A percentile compares a stretch with the other conserved stretches of the same genome.
These are phyloP conservation scores for Oreohelix idahoensis DNA, from an alignment of 1,140 invertebrate genomes.

Conservation along the genomic window DNA sequence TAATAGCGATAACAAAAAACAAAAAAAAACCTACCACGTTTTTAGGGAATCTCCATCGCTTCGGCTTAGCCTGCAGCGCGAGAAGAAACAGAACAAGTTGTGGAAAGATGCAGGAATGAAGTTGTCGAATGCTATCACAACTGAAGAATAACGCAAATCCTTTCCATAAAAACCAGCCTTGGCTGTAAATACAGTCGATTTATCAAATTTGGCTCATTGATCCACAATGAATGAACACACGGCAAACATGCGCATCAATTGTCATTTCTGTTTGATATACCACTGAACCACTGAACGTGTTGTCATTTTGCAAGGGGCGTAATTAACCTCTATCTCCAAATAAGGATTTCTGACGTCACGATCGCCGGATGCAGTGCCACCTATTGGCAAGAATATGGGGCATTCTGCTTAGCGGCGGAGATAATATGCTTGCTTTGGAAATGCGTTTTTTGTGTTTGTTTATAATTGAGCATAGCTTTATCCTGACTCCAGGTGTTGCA, in stretches of 20 bases:
- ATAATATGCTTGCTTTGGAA: too few species aligned
- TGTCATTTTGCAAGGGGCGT: slow-evolving; percentile 30
- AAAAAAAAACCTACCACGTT: slow-evolving; percentile 8
- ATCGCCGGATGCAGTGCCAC: slow-evolving; percentile 33
- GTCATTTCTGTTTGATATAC: not conserved
- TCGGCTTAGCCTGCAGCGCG: not conserved
- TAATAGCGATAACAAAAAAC: not conserved
- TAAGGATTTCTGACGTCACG: slow-evolving; percentile 36
- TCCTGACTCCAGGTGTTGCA: too few species aligned
- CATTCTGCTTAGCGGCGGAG: not conserved
- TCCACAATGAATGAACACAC: not conserved
- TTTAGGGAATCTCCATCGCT: not conserved
- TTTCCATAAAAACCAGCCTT: not conserved
- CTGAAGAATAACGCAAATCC: not conserved
- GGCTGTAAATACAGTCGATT: not conserved
- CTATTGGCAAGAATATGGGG: slow-evolving; percentile 32
- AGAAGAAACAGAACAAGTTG: not conserved
- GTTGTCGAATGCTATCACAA: not conserved
- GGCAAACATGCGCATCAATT: not conserved
- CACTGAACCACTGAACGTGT: slow-evolving; percentile 7
- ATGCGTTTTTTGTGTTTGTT: too few species aligned
- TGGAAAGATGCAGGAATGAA: too few species aligned
- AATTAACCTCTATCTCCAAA: slow-evolving; percentile 37
- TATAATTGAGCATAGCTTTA: too few species aligned
- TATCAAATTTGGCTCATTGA: not conserved